Base-by-base conservation (phyloP, 2,888 invertebrate species). In the Pristionchus maxplancki region DNA sequence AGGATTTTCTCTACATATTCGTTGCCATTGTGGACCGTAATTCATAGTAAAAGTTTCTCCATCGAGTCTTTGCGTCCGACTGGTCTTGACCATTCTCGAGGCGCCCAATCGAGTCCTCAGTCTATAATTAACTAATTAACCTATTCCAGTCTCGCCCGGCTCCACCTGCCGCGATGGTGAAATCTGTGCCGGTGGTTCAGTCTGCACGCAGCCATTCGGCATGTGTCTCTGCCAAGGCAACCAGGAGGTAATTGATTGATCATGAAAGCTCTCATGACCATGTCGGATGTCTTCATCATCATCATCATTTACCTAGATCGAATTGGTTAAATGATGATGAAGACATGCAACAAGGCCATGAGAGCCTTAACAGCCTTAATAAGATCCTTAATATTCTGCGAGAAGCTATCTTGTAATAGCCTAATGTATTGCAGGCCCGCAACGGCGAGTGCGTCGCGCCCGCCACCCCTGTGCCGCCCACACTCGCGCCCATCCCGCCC, bases 151-250 rank as follows among this genome's bases (percentile, higher is more conserved):
- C 40, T 44, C 89, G n/a, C 93, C 93, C 81, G 94, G 94, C 50
- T 89, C 90, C n/a, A 91, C 92, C 24, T 94, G 94, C 87, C 91
- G 91, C 44, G 90, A 90, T 34, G 92, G 93, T 83, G 94, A 94
- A 89, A 89, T 92, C 88, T 94, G 94, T 89, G 89, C 90, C 11
- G 94, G 94, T 37, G 94, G 94, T 40, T 92, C 93, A 24, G 89
- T 92, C 50, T 94, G 94, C 88, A 91, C 93, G 40, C 91, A 91
- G 83, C 93, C 93, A 11, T 91, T 93, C 88, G 92, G 92, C 34
- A 89, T 93, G 40, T 94, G 94, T 89, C 91, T 94, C 48, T 94
- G 94, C 90, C 94, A 94, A 28, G 93, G 92, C 28, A 93, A 93
- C 85, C 88, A 93, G 83, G 93, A 93, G 89, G 93, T 83, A 64